Evolutionary conservation across 1,140 invertebrate species (phyloP), one percentile per base, ranked within the genome.

Genomic region (Pygmarrhopalites habei): DNA sequence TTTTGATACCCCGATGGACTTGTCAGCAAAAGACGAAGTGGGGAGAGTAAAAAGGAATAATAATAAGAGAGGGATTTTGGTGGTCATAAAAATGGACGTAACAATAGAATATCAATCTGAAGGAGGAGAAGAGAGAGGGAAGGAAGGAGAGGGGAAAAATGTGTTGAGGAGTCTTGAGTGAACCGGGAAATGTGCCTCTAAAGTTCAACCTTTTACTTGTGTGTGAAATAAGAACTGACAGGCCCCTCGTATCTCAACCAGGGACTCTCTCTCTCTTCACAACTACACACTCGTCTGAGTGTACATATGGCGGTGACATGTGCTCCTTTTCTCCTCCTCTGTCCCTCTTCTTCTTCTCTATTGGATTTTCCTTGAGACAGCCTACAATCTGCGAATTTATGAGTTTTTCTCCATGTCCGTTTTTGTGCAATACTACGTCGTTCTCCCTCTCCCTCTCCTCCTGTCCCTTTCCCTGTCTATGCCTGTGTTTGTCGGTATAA

Each of bases 361-460:
- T 53, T 61, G 59, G 49, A 53, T 61, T 61, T 61, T 53, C 21
- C n/a, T 26, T 30, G 41, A 51, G 49, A 61, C 59, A 61, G n/a
- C n/a, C n/a, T n/a, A n/a, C n/a, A n/a, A 61, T 28, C 59, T 61
- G 59, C 32, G 49, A 61, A 61, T 61, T 61, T 61, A 61, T 61
- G 59, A 61, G 29, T 52, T 61, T 28, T 61, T 29, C 30, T 26
- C 46, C 23, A 19, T 49, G 10, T 49, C 7, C 46, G 7, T 19
- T 26, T 49, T 28, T 59, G 14, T 30, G n/a, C n/a, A n/a, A n/a
- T n/a, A n/a, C n/a, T n/a, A n/a, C n/a, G n/a, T n/a, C 19, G 10
- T 49, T 23, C 23, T 46, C 10, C 26, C 43, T 26, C 21, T 25
- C 25, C 21, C 25, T 47, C 12, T 28, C 39, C 26, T 23, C 29